Percentiles rank a stretch among this genome's conserved stretches.
Conservation (phyloP, 35 echinoderm and acorn worm genomes). For the Apostichopus californicus region DNA sequence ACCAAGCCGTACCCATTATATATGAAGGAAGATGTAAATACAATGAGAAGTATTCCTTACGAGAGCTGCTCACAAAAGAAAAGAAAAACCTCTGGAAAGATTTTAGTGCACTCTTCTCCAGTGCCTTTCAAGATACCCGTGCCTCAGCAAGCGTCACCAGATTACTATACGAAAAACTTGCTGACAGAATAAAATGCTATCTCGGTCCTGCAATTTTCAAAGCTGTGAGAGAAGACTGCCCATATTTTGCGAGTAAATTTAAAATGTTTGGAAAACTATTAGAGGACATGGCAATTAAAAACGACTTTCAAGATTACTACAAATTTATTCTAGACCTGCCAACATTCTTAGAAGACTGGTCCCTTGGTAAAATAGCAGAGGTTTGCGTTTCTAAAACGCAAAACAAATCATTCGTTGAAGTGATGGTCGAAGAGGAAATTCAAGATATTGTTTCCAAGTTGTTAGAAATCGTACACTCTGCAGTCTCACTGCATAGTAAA, state of each 20-base stretch:
- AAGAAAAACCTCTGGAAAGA: constrained; percentile 36
- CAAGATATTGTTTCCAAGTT: background rate
- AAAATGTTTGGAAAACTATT: constrained; percentile 11
- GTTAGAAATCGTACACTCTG: background rate
- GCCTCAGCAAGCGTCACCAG: background rate
- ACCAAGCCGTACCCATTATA: constrained; percentile 38
- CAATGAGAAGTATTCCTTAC: background rate
- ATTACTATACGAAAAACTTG: constrained; percentile 30
- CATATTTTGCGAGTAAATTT: constrained; percentile 26
- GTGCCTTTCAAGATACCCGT: constrained; percentile 33
- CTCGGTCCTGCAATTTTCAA: constrained; percentile 18
- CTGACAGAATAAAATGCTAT: background rate
- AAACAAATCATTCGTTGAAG: constrained; percentile 4
- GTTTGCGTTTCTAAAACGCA: background rate
- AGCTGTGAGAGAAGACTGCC: background rate
- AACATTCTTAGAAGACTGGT: constrained; percentile 17
- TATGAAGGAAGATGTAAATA: constrained; percentile 6
- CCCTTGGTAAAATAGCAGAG: background rate
- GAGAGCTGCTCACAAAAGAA: constrained; percentile 1
- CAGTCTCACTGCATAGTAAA: background rate
- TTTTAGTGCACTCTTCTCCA: background rate
- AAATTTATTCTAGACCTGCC: background rate
- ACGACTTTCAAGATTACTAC: background rate
- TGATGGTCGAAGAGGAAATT: background rate
- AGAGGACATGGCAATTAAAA: constrained; percentile 4